Base-by-base conservation (phyloP, 2,888 invertebrate genomes). In the Dryococelus australis region DNA sequence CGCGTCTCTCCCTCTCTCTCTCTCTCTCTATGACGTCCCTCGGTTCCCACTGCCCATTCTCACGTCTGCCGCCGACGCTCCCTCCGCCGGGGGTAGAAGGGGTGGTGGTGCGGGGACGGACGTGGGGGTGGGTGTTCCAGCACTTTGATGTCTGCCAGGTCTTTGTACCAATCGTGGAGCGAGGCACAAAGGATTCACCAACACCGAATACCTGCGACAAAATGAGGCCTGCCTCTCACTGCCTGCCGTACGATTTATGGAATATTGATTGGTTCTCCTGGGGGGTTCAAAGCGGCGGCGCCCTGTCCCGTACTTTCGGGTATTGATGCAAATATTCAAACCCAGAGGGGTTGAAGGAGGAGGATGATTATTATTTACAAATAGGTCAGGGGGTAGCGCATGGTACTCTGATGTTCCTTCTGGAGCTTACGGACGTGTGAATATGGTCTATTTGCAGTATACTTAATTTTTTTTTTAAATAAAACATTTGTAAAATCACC, bases 261-360 rank as follows among this genome's bases (percentile, higher is more conserved):
- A 83, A 83, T 83, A 83, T 83, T 83, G 83, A 83, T 83, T 83
- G 83, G 83, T 43, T 83, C n/a, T 9, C 10, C 65, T 8, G 65
- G 13, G 13, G 24, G n/a, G 13, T 65, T 65, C 65, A 65, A 65
- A 65, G 65, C 20, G 65, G 24, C 51, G 8, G 65, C 47, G 47
- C 47, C 35, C 35, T 35, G 35, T 35, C 35, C 35, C 20, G 65
- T 24, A 65, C n/a, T 65, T 65, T 65, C 65, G 65, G 65, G 65
- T 65, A 65, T 65, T 24, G 65, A 65, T 24, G 65, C 20, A n/a
- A 65, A 65, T 65, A 65, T 65, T 65, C n/a, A 16, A 12, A 51
- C 51, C 8, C 51, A 1, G 13, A 8, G 51, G 65, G 10, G n/a
- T 0, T 65, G 65, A 9, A 0, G 16, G 20, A n/a, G 65, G n/a